Evolutionary conservation across 2,888 invertebrate species (phyloP).

Genomic region (Eupelmus urozonus): DNA sequence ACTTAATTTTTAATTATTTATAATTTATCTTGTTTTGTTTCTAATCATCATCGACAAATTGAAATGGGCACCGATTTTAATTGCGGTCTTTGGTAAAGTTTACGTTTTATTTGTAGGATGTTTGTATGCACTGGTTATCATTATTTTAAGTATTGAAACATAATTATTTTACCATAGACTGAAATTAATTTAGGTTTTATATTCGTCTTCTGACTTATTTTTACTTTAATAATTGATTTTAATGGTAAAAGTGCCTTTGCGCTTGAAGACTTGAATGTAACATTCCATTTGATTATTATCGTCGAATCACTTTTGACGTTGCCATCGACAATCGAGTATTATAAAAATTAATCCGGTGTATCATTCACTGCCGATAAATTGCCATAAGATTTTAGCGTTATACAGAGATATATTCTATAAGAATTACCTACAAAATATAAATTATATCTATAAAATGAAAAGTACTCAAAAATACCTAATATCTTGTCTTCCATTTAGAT

Average conservation of each 20-base stretch:
- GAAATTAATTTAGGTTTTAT: conserved; percentile 22
- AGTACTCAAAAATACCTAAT: conserved; percentile 36
- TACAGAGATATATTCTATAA: conserved; percentile 46
- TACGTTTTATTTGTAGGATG: neutral
- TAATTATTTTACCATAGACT: conserved; percentile 7
- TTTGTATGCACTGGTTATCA: neutral
- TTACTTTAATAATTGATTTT: neutral
- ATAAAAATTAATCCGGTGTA: conserved; percentile 36
- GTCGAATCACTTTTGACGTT: neutral
- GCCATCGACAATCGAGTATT: conserved; percentile 53
- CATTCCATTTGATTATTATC: neutral
- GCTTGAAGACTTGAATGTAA: neutral
- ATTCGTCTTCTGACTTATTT: neutral
- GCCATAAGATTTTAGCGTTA: conserved; percentile 64
- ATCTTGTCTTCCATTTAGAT: conserved; percentile 58
- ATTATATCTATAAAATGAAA: conserved; percentile 32
- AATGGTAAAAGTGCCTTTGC: conserved; percentile 8
- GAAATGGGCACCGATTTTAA: neutral
- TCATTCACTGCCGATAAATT: conserved; percentile 68
- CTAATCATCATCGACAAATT: neutral
- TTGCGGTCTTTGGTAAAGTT: neutral
- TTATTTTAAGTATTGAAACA: too few relatives aligned
- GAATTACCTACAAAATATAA: conserved; percentile 52
- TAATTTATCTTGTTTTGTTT: conserved; percentile 1
- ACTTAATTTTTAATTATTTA: conserved; percentile 46